Base-by-base conservation (phyloP, 2,113 vertebrate genomes). In the Rhombomys opimus region DNA sequence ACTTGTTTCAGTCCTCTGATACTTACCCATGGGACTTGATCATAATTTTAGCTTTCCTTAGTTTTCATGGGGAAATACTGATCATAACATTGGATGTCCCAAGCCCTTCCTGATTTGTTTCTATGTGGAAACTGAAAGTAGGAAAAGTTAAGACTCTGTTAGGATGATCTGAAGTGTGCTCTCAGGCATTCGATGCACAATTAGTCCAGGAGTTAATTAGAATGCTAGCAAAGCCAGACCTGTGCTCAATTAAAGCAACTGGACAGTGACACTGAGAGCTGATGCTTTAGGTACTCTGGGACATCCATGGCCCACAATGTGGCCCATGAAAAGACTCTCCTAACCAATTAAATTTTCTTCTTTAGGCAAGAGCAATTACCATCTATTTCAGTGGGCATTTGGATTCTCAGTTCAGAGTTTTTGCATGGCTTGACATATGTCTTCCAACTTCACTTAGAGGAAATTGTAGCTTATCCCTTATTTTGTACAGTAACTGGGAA, bases 181-280 rank as follows among this genome's bases (percentile, higher is more conserved):
- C 22, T 52, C 91, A 76, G 92, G 27, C 54, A 35, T 96, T 96
- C 50, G 95, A 73, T 50, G 65, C 59, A 91, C 91, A 96, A 38
- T 70, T 59, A 91, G 52, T 86, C 95, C 85, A 61, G n/a, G 88
- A 87, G 17, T 46, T 85, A 91, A 52, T 12, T 88, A 97, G 85
- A 95, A 97, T 27, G 90, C 61, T 82, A 35, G 50, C 30, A 61
- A 91, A 96, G 46, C 3, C 5, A 86, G 95, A 94, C 52, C 52
- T 46, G 5, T 0, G 50, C 59, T 30, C 92, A 38, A 14, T 96
- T 95, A 94, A 95, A 96, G 67, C 46, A 97, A 92, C 2, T 35
- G 57, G 87, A 63, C 84, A 86, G 22, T n/a, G 14, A 73, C 6
- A 1, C 73, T 1, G 12, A 77, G 23, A 87, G 25, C 57, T 41